These are phyloP conservation scores for Molossus molossus DNA, from an alignment of 2,797 vertebrate species.

Conservation along the genomic window DNA sequence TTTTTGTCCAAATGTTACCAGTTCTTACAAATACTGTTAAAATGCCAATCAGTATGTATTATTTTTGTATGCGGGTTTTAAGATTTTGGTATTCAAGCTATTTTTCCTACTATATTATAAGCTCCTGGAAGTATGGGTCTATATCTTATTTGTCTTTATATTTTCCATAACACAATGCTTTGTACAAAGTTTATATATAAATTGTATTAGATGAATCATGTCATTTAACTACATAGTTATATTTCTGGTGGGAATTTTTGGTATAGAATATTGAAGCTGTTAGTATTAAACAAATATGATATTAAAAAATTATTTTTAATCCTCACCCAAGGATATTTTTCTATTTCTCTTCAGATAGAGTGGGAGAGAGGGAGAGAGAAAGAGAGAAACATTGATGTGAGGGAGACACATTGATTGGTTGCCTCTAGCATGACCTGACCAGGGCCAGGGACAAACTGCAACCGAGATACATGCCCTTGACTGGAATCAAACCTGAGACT, in stretches of 20 bases:
- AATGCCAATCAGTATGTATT: background rate
- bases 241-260: conserved; percentile 43
- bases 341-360: no score
- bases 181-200: conserved; percentile 27
- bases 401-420: no score
- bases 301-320: no score
- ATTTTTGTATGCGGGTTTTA: background rate
- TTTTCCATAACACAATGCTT: background rate
- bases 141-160: conserved; percentile 58
- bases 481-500: no score
- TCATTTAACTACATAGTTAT: conserved; percentile 44
- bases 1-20: conserved; percentile 50
- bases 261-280: conserved; percentile 50
- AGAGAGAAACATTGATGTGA: no score
- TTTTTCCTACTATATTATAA: conserved; percentile 62
- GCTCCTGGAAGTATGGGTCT: conserved; percentile 28
- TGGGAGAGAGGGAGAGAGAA: no score
- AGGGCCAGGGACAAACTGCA: no score
- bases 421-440: no score
- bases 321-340: no score
- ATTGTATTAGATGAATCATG: background rate
- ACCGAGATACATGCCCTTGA: no score
- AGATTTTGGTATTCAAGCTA: background rate
- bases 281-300: conserved; percentile 46
- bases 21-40: conserved; percentile 22